Evolutionary conservation across 1,140 invertebrate species (phyloP), one percentile per base, ranked within the genome.

Genomic region (Coenobita brevimanus): DNA sequence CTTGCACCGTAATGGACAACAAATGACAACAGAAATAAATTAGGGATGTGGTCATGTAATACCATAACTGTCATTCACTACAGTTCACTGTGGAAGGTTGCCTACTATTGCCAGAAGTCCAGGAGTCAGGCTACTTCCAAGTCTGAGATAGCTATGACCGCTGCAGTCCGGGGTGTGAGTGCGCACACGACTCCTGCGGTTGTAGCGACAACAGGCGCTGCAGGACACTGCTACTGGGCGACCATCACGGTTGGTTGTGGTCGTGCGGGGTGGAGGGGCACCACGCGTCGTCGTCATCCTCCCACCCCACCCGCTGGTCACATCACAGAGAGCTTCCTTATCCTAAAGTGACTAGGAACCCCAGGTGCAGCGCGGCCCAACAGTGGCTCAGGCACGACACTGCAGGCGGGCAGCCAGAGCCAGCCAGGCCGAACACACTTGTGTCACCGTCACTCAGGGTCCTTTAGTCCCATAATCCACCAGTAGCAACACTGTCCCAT

Each of bases 21-120:
- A 79, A 88, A 88, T 82, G 86, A 88, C 79, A 88, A 82, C 69
- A 88, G 43, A 88, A 88, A 88, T 88, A 88, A 88, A 88, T 88
- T 81, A 87, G 84, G 62, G 69, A 82, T 88, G 86, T 81, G 79
- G 67, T 76, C 67, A 75, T 76, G 79, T 88, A 82, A 82, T 88
- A 88, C 67, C 79, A 69, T 82, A 82, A 76, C 54, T 82, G 86
- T 88, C 79, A 76, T 76, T 82, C 71, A 82, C 79, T 88, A 82
- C 50, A 80, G 41, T 87, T 79, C 84, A 87, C 81, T 83, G 76
- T 81, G 76, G 76, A 87, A 87, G 84, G 75, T 71, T 80, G 84
- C 84, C 84, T 87, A 80, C 57, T 87, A 60, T 87, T 87, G 76
- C 84, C 84, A 87, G 64, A 50, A 87, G 84, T 87, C 84, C 84